Conservation (phyloP, 2,113 vertebrate genomes). For the Leptodactylus fuscus region DNA sequence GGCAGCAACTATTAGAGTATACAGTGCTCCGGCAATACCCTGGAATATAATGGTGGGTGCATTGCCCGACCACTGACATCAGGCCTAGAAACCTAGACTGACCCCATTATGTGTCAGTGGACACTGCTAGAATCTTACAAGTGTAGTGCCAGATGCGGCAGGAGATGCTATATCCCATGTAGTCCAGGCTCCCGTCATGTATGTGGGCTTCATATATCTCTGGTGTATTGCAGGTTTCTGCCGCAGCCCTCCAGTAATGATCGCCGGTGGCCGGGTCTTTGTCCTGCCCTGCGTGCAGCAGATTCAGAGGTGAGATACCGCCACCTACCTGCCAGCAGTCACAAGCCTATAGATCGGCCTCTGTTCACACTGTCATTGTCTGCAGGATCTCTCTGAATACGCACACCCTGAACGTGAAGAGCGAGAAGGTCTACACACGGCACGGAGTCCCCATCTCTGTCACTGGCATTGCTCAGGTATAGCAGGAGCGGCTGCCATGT, state of each 20-base stretch:
- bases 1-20: too few species aligned
- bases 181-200: too few species aligned
- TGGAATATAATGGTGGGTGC: too few species aligned
- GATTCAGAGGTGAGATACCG: conserved; percentile 82
- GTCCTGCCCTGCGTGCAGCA: conserved; percentile 88
- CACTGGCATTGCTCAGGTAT: conserved; percentile 92
- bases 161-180: too few species aligned
- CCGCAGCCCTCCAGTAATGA: conserved; percentile 86
- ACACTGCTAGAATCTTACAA: too few species aligned
- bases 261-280: conserved; percentile 90
- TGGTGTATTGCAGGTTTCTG: conserved; percentile 81
- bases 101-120: too few species aligned
- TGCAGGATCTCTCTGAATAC: conserved; percentile 90
- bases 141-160: too few species aligned
- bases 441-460: conserved; percentile 95
- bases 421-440: conserved; percentile 93
- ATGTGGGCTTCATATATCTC: too few species aligned
- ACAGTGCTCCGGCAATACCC: too few species aligned
- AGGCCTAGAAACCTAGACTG: too few species aligned
- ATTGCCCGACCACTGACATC: too few species aligned
- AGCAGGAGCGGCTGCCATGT: neutral
- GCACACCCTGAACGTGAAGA: conserved; percentile 92
- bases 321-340: too few species aligned
- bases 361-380: neutral
- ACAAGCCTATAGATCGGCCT: neutral